Evolutionary conservation across 2,113 vertebrate genomes (phyloP), one percentile per base, ranked within the genome.

Genomic region (Lepisosteus oculatus): DNA sequence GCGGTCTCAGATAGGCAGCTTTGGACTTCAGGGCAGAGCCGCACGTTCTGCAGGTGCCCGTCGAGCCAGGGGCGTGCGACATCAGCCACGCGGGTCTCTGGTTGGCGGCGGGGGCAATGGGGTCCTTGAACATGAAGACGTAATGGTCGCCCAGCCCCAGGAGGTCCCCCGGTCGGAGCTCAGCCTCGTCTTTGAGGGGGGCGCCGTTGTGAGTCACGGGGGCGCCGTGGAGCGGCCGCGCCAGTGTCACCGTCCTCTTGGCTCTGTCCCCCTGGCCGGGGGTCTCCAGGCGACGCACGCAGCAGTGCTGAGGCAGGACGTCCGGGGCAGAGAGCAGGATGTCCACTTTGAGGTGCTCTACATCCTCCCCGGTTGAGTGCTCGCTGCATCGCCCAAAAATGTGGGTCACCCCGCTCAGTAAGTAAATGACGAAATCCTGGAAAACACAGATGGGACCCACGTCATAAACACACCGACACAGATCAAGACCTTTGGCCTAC

Each of bases 71-170:
- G 55, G 77, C 81, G 8, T 90, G 78, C 9, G 79, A 78, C 14
- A 77, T 74, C 84, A 90, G 84, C 91, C 90, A 91, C 0, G 74
- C 74, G 0, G 88, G 89, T 0, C 78, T 78, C 61, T 83, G 80
- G 0, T 66, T 59, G 12, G 77, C 42, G 4, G 74, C 74, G 1
- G 79, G 17, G 3, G 65, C 72, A 3, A 90, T 90, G 1, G 90
- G 91, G 74, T 93, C 90, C 77, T 92, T 92, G 75, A 87, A 93
- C 61, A 93, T 85, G 71, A 93, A 91, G 62, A 92, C 62, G 81
- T 93, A 93, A 71, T 72, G 71, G 43, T 84, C 78, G 6, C 92
- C 92, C 65, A 93, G 29, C 1, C 88, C 86, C 4, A 93, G 80
- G 6, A 93, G 68, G 65, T 93, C 92, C 4, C 92, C 91, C 0